Conservation (phyloP, 2,113 vertebrate genomes). For the Calyptommatus sinebrachiatus region DNA sequence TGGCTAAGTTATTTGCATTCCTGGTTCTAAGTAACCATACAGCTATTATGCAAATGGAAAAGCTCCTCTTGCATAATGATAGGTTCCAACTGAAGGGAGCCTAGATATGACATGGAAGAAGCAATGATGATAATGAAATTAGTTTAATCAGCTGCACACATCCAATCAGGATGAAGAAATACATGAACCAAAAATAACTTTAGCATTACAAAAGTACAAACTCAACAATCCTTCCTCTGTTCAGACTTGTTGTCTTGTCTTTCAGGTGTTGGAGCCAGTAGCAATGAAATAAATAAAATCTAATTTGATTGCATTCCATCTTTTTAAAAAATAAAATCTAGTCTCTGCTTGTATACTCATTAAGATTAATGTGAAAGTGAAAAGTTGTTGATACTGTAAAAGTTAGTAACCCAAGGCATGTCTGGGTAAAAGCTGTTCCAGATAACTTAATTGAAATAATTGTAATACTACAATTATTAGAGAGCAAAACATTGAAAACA, state of each 20-base stretch:
- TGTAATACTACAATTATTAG: constrained; percentile 32
- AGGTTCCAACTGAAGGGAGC: background rate
- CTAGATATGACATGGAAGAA: background rate
- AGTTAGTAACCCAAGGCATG: constrained; percentile 36
- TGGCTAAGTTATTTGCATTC: constrained; percentile 13
- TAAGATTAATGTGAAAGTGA: constrained; percentile 37
- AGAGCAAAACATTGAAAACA: constrained; percentile 11
- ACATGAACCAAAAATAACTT: constrained; percentile 6
- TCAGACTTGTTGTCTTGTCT: background rate
- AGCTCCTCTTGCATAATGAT: constrained; percentile 9
- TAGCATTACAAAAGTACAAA: background rate
- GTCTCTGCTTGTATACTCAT: constrained; percentile 24
- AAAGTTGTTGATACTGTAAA: constrained; percentile 39
- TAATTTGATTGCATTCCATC: background rate
- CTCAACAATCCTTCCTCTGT: background rate
- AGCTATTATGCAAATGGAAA: constrained; percentile 14
- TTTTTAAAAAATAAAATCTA: constrained; percentile 4
- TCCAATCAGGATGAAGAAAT: background rate
- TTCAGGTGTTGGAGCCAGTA: background rate
- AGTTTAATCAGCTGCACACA: constrained; percentile 12
- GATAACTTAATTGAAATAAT: constrained; percentile 32
- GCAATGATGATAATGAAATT: constrained; percentile 25
- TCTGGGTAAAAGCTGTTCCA: constrained; percentile 28
- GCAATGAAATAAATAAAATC: background rate
- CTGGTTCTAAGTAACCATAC: background rate